These are phyloP conservation scores for Setophaga kirtlandii DNA, from an alignment of 2,113 vertebrate species.

Conservation along the genomic window DNA sequence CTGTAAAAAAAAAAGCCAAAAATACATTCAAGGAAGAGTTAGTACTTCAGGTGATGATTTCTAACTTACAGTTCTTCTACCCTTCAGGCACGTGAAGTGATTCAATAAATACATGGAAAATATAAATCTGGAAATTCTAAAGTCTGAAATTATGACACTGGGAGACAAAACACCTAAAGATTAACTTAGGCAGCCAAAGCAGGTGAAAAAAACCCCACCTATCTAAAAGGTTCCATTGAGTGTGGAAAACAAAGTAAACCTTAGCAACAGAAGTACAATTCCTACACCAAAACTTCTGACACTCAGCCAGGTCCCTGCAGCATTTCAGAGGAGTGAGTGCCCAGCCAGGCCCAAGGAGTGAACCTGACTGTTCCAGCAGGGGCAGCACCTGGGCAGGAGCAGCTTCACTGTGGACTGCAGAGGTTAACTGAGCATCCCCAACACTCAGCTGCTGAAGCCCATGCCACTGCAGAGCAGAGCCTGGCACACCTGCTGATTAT, in stretches of 20 bases:
- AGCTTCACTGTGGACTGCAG: background rate
- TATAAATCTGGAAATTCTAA: background rate
- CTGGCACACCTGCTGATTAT: background rate
- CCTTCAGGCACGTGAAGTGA: rapidly evolving
- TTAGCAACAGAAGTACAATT: background rate
- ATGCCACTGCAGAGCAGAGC: background rate
- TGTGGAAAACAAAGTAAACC: background rate
- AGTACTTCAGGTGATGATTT: background rate
- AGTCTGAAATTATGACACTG: background rate
- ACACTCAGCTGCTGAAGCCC: background rate
- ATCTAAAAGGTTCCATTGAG: rapidly evolving
- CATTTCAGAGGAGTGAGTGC: background rate
- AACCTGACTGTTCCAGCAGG: background rate
- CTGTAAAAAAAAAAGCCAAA: background rate
- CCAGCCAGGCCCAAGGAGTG: background rate
- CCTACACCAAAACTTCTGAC: background rate
- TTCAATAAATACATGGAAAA: background rate
- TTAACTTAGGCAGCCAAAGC: background rate
- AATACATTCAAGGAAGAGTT: background rate
- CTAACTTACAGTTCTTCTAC: background rate
- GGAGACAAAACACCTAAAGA: background rate
- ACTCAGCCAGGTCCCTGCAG: background rate
- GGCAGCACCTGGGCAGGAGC: background rate
- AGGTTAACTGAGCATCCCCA: background rate
- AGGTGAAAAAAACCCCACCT: background rate